A percentile compares a stretch with the other conserved stretches of the same genome.
phyloP scores from a whole-genome alignment of 2,797 vertebrate genomes.

The Falco naumanni region DNA sequence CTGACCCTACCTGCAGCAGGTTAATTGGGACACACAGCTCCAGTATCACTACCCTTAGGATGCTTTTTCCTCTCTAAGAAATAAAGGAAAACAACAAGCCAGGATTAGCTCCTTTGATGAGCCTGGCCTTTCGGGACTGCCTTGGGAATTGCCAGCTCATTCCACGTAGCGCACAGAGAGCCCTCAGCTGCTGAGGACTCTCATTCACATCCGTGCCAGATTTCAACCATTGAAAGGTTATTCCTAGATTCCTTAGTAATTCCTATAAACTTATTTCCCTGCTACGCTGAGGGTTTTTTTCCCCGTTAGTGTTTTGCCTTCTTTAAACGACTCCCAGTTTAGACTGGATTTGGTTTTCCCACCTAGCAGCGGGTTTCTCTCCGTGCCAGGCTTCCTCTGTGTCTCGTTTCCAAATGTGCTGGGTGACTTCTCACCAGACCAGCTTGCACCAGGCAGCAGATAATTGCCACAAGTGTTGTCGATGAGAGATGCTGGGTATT shows the following conservation, averaged over 20 bases:
- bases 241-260: neutral
- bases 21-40: neutral
- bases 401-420: neutral
- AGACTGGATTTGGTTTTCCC: neutral
- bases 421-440: neutral
- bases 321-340: neutral
- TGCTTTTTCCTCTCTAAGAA: neutral
- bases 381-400: neutral
- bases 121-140: neutral
- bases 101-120: neutral
- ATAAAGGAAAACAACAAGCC: neutral
- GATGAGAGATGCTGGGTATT: neutral
- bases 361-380: neutral
- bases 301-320: neutral
- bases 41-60: neutral
- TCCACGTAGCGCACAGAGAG: neutral
- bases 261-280: neutral
- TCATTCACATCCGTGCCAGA: neutral
- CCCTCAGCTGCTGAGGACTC: neutral
- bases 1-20: neutral
- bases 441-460: neutral
- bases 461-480: neutral
- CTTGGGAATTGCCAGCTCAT: constrained; percentile 21
- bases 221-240: neutral
- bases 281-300: neutral